Base-by-base conservation (phyloP, 2,888 invertebrate genomes). In the Oxycera nigricornis region DNA sequence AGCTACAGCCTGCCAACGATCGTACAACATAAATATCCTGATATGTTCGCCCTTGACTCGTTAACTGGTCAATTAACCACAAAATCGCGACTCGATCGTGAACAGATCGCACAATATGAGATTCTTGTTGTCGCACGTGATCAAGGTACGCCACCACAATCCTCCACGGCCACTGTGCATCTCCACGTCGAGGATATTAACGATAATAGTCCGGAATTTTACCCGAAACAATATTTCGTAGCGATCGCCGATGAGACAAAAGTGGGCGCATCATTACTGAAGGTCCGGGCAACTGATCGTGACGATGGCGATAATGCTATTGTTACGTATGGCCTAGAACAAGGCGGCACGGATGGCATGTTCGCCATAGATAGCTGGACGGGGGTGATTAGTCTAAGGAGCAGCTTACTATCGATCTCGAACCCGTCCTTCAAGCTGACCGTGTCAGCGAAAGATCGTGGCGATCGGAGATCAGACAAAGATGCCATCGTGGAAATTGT, bases 151-250 rank as follows among this genome's bases (percentile, higher is more conserved):
- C 95, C 95, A 30, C 92, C 95, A 0, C 93, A 95, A 82, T 94
- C 95, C 20, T 94, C 97, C 6, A 95, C 95, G 0, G 95, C 96
- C 7, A 94, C 95, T 0, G 91, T 98, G 68, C 88, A 90, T 80
- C 85, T 98, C 4, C 90, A 88, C 78, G 89, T 98, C 20, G 87
- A 91, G 76, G 97, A 97, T 85, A 90, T 95, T 14, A 97, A 98
- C 84, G 97, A 98, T 85, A 97, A 97, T 83, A 90, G 90, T 79
- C 97, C 97, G 0, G 89, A 91, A 80, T 97, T 98, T 87, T 97
- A 97, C 86, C 97, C 97, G 0, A 89, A 90, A 82, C 89, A 91
- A 81, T 97, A 97, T 84, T 92, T 95, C 82, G 89, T 93, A 79
- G 89, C 91, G 55, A 87, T 96, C 55, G 87, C 90, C 39, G 92